Conservation (phyloP, 2,113 vertebrate species). For the Lucifuga dentata region DNA sequence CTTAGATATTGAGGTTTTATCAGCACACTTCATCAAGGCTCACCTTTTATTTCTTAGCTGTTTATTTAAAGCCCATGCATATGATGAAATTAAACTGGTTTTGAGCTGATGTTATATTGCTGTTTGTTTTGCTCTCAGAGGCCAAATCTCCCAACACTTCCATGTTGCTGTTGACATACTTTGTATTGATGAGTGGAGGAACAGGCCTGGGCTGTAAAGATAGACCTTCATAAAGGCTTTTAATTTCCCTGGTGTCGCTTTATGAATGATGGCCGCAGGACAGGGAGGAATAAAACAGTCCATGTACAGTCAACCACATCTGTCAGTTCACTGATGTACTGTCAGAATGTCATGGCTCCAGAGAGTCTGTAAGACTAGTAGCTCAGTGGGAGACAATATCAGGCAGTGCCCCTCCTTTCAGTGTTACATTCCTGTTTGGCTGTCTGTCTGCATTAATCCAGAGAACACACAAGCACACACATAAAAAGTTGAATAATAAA, state of each 20-base stretch:
- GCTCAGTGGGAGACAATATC: constrained; percentile 6
- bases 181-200: constrained; percentile 42
- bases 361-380: background rate
- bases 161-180: constrained; percentile 24
- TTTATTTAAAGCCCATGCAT: constrained; percentile 10
- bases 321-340: constrained; percentile 30
- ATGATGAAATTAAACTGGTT: background rate
- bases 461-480: background rate
- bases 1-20: no score
- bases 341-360: constrained; percentile 35
- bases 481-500: constrained; percentile 14
- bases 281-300: constrained; percentile 38
- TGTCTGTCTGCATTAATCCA: constrained; percentile 13
- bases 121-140: constrained; percentile 14
- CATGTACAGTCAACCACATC: constrained; percentile 27
- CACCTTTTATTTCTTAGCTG: background rate
- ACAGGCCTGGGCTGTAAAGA: constrained; percentile 28
- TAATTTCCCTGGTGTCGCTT: constrained; percentile 67
- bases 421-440: background rate
- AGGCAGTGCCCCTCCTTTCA: background rate
- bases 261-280: constrained; percentile 43
- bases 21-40: background rate
- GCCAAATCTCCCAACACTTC: constrained; percentile 10
- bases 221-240: constrained; percentile 52
- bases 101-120: background rate